Evolutionary conservation across 2,797 vertebrate genomes (phyloP).

Genomic region (Sciurus vulgaris): DNA sequence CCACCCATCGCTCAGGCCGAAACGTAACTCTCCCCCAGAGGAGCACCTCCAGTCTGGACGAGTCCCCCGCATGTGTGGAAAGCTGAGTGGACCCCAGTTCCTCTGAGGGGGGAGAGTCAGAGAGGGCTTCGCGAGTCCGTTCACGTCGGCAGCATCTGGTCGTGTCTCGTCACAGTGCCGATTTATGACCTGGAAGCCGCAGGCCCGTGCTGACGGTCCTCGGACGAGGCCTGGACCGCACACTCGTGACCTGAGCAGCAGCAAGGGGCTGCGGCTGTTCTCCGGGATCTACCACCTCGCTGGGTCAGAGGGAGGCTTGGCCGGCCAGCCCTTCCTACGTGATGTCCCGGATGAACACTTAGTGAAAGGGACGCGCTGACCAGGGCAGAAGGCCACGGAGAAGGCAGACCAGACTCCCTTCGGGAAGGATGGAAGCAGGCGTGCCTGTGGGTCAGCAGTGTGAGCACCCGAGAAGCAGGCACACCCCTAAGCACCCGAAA

Average conservation of each 20-base stretch:
- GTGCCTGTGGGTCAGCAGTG: no score
- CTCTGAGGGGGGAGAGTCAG: slow-evolving; percentile 58
- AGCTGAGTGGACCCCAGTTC: background rate
- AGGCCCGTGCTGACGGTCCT: slow-evolving; percentile 85
- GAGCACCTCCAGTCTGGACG: background rate
- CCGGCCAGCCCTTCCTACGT: background rate
- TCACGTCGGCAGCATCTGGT: slow-evolving; percentile 89
- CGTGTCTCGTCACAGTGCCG: slow-evolving; percentile 89
- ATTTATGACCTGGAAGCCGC: slow-evolving; percentile 89
- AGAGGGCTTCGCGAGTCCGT: slow-evolving; percentile 84
- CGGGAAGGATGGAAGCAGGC: no score
- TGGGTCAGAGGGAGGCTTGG: slow-evolving; percentile 55
- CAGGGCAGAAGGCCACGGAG: background rate
- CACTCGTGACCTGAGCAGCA: slow-evolving; percentile 78
- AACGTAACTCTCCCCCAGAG: background rate
- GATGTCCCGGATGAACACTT: background rate
- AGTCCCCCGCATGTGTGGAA: background rate
- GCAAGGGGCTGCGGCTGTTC: slow-evolving; percentile 17
- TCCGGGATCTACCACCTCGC: slow-evolving; percentile 45
- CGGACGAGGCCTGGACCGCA: slow-evolving; percentile 73
- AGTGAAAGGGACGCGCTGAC: slow-evolving; percentile 18
- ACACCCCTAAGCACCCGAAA: no score
- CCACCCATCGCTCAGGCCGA: background rate
- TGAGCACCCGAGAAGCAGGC: no score
- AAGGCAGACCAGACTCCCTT: background rate